Base-by-base conservation (phyloP, 2,888 invertebrate species). In the Drosophila fungiperda region DNA sequence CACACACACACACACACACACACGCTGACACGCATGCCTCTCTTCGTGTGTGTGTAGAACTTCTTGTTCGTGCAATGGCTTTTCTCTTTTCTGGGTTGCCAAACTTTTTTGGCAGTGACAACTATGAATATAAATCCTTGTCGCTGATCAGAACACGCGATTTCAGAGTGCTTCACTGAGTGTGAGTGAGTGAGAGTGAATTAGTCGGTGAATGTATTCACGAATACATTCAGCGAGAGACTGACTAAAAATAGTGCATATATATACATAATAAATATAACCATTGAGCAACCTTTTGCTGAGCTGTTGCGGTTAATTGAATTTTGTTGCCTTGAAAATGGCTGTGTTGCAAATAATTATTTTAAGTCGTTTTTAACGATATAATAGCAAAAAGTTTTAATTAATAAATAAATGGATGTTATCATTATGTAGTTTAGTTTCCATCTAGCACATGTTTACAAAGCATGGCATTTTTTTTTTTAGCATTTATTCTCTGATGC, bases 91-190 rank as follows among this genome's bases (percentile, higher is more conserved):
- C 63, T 53, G 50, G 15, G 26, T 61, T 64, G 57, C 29, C 49
- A 15, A 45, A 8, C 45, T 45, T 45, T 45, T 23, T 45, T 15
- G 70, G 55, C 36, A 67, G 38, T 52, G 33, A 61, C 52, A 48
- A 60, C 48, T 23, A 33, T 65, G 58, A 55, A 59, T 64, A 62
- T 58, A 65, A 48, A 45, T 40, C 63, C 45, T 45, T 23, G 57
- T 35, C 36, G 50, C 42, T 55, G 26, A 45, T 75, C 42, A 6
- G 26, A 57, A 48, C 82, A 81, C 78, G 82, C 83, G 48, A 82
- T 70, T 78, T 70, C 55, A 58, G 60, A 73, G 38, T 45, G 23
- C 45, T 15, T 8, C 15, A 49, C 17, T 33, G 9, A 29, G 20
- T 40, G 26, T 26, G 38, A 33, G 20, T 38, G 33, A n/a, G 35